These are phyloP conservation scores for Sphinx pinastri DNA, from an alignment of 2,888 invertebrate species.

Conservation along the genomic window DNA sequence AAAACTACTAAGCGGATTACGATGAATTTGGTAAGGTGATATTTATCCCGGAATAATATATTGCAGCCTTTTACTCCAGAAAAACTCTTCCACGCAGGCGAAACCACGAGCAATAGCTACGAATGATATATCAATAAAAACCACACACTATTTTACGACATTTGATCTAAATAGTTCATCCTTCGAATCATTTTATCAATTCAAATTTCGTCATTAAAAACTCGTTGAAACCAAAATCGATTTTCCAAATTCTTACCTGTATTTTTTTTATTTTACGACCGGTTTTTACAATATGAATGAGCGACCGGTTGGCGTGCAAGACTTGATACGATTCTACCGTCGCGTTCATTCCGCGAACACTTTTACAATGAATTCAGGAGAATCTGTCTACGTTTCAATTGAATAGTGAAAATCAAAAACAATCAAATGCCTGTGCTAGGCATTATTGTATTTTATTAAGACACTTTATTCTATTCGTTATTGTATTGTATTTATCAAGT, in stretches of 20 bases:
- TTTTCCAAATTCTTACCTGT: not conserved
- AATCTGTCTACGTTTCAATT: not conserved
- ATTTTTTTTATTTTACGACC: slow-evolving; percentile 39
- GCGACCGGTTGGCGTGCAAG: slow-evolving; percentile 33
- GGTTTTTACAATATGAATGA: slow-evolving; percentile 41
- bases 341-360: slow-evolving; percentile 17
- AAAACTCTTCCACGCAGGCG: too few relatives aligned
- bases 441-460: not conserved
- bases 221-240: not conserved
- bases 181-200: not conserved
- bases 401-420: too few relatives aligned
- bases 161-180: too few relatives aligned
- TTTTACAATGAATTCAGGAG: slow-evolving; percentile 8
- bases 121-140: too few relatives aligned
- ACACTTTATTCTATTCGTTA: not conserved
- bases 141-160: too few relatives aligned
- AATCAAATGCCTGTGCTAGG: not conserved
- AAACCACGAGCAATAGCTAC: too few relatives aligned
- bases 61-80: too few relatives aligned
- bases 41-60: too few relatives aligned
- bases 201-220: not conserved
- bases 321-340: slow-evolving; percentile 35
- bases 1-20: too few relatives aligned
- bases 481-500: not conserved
- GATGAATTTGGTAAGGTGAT: too few relatives aligned